These are phyloP conservation scores for Euwallacea similis DNA, from an alignment of 1,140 invertebrate species.

Conservation along the genomic window DNA sequence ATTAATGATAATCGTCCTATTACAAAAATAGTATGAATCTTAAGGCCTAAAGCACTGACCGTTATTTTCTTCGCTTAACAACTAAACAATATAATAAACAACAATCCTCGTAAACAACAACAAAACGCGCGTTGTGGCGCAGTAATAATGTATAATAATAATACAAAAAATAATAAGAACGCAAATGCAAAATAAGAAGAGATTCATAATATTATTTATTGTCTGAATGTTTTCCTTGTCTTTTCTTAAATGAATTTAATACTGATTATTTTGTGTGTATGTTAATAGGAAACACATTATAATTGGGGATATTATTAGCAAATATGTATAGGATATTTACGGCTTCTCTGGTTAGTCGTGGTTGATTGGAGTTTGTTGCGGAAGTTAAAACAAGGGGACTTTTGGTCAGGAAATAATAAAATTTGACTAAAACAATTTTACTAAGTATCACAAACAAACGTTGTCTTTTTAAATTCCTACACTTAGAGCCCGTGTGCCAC, in stretches of 20 bases:
- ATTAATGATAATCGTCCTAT: not conserved
- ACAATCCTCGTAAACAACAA: slow-evolving; percentile 24
- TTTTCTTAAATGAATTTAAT: slow-evolving; percentile 29
- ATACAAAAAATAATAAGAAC: slow-evolving; percentile 10
- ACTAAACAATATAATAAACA: slow-evolving; percentile 22
- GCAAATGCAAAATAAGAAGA: slow-evolving; percentile 13
- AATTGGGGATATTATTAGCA: not conserved
- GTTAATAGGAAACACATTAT: not conserved
- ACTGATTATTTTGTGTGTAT: slow-evolving; percentile 20
- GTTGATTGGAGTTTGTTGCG: not conserved
- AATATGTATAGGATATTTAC: not conserved
- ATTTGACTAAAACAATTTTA: slow-evolving; percentile 11
- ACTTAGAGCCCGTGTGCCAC: not conserved
- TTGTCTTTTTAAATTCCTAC: slow-evolving; percentile 28
- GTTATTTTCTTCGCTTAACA: slow-evolving; percentile 7
- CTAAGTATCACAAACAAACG: slow-evolving; percentile 32
- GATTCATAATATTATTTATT: slow-evolving; percentile 20
- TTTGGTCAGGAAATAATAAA: not conserved
- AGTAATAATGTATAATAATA: slow-evolving; percentile 13
- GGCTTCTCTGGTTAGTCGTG: slow-evolving; percentile 1
- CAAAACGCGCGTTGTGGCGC: not conserved
- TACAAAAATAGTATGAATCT: slow-evolving; percentile 8
- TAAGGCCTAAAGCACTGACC: slow-evolving; percentile 30
- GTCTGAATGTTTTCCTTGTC: slow-evolving; percentile 33
- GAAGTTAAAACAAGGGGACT: not conserved